Conservation (phyloP, 2,888 invertebrate genomes). For the Abrostola tripartita region DNA sequence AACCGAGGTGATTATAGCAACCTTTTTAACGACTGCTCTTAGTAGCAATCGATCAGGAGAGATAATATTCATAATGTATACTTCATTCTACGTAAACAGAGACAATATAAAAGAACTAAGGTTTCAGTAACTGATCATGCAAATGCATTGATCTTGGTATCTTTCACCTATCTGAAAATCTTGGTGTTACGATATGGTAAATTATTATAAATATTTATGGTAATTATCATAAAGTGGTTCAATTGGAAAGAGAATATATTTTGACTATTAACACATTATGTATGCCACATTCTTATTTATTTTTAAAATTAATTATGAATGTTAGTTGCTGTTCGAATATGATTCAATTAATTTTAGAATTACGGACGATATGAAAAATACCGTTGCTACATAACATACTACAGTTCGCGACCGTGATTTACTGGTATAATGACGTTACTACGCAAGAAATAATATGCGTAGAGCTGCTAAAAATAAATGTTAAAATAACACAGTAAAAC, state of each 20-base stretch:
- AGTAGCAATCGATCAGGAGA: neutral
- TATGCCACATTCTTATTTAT: too few species aligned
- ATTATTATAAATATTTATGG: too few species aligned
- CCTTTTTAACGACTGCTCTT: neutral
- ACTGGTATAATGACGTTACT: neutral
- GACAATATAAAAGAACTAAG: neutral
- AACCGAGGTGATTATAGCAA: neutral
- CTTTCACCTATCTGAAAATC: too few species aligned
- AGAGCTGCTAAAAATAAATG: slow-evolving; percentile 13
- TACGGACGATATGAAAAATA: neutral
- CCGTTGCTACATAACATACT: slow-evolving; percentile 4
- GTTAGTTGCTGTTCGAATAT: neutral
- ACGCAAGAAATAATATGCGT: slow-evolving; percentile 15
- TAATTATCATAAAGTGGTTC: too few species aligned
- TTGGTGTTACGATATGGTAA: too few species aligned
- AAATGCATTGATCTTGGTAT: too few species aligned
- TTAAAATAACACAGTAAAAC: slow-evolving; percentile 7
- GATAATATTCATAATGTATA: too few species aligned
- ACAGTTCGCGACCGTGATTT: neutral
- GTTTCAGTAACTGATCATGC: too few species aligned
- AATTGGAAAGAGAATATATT: too few species aligned
- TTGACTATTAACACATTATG: too few species aligned
- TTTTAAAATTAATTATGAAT: too few species aligned
- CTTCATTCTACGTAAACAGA: neutral
- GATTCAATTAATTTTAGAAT: neutral